A percentile compares a stretch with the other conserved stretches of the same genome.
Evolutionary conservation across 2,888 invertebrate species (phyloP).

Genomic region (Trileptium ribeirensis): DNA sequence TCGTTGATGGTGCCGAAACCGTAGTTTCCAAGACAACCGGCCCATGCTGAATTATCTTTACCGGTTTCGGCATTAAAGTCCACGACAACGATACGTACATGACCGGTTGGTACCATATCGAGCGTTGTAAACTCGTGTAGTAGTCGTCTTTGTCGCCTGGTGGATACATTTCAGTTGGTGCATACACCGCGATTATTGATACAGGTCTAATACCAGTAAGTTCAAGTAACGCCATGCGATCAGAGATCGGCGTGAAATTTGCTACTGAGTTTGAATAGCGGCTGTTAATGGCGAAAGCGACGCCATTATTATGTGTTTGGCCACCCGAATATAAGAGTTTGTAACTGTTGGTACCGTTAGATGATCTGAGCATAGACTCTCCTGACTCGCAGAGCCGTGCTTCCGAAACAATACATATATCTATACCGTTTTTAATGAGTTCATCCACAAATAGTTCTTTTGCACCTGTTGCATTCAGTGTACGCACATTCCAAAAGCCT

Average conservation of each 20-base stretch:
- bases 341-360: background rate
- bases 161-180: background rate
- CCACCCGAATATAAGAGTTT: slow-evolving; percentile 10
- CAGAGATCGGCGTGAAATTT: background rate
- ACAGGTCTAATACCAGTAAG: too few species aligned
- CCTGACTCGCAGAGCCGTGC: background rate
- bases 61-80: slow-evolving; percentile 12
- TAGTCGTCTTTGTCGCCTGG: background rate
- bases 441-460: background rate
- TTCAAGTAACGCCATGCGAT: background rate
- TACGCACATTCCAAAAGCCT: too few species aligned
- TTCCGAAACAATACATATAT: background rate
- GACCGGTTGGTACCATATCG: background rate
- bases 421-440: background rate
- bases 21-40: background rate
- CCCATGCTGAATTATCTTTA: background rate
- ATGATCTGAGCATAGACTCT: background rate
- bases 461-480: background rate
- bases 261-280: background rate
- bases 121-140: background rate
- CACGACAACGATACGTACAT: background rate
- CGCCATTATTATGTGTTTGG: background rate
- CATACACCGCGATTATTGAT: background rate
- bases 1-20: background rate
- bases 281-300: background rate